phyloP scores from a whole-genome alignment of 2,797 vertebrate genomes.

The Myotis planiceps region DNA sequence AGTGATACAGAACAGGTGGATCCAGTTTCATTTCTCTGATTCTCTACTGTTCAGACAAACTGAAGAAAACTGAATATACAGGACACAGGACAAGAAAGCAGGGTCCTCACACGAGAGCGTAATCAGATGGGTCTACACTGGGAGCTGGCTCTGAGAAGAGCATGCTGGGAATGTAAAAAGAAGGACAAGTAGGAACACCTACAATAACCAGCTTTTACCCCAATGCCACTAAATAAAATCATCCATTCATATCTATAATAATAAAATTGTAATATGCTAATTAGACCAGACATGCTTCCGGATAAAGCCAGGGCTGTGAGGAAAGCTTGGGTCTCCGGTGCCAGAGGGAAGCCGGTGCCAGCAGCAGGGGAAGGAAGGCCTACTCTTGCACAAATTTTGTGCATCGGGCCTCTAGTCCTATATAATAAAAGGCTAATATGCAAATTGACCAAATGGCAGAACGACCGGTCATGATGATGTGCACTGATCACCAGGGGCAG shows the following conservation, averaged over 20 bases:
- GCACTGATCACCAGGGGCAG: too few relatives aligned
- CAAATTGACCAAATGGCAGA: too few relatives aligned
- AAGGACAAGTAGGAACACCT: not conserved
- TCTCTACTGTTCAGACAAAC: not conserved
- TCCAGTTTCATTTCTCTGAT: not conserved
- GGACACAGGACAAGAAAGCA: not conserved
- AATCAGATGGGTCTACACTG: not conserved
- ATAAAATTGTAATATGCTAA: too few relatives aligned
- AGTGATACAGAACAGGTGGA: not conserved
- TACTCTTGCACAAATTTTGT: too few relatives aligned
- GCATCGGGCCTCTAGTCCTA: too few relatives aligned
- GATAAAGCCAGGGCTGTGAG: too few relatives aligned
- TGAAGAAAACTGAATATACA: not conserved
- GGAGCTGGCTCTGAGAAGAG: not conserved
- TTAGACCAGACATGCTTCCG: too few relatives aligned
- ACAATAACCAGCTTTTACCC: not conserved
- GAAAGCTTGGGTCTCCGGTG: too few relatives aligned
- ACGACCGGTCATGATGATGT: too few relatives aligned
- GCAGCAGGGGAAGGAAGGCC: too few relatives aligned
- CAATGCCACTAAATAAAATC: not conserved
- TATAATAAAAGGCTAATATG: too few relatives aligned
- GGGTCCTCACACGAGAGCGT: not conserved
- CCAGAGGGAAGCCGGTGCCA: too few relatives aligned
- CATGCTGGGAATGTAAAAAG: not conserved
- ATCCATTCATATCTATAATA: not conserved